Evolutionary conservation across 2,888 invertebrate genomes (phyloP).

Genomic region (Psylliodes chrysocephalus): DNA sequence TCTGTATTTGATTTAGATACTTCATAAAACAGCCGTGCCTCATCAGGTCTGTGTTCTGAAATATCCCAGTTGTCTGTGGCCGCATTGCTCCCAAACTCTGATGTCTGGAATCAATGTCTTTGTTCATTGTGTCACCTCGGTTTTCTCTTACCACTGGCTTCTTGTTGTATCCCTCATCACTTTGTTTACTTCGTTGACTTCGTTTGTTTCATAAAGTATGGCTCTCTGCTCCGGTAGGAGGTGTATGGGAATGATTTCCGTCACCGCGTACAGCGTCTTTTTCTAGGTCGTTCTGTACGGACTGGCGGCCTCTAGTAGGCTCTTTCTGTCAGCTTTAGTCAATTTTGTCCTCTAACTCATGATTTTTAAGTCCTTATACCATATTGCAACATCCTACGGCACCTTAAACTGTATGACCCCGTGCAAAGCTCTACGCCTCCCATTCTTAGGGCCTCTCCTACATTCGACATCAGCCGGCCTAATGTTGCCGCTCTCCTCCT

Average conservation of each 20-base stretch:
- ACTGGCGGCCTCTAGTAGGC: neutral
- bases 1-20: neutral
- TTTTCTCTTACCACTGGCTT: neutral
- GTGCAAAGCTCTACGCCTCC: constrained; percentile 20
- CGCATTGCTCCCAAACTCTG: too few species aligned
- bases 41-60: neutral
- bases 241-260: too few species aligned
- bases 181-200: neutral
- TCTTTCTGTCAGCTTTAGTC: neutral
- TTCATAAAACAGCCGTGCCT: neutral
- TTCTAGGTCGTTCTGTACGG: neutral
- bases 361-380: constrained; percentile 9
- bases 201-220: neutral
- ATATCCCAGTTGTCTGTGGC: neutral
- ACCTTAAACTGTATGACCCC: constrained; percentile 29
- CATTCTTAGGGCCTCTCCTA: constrained; percentile 26
- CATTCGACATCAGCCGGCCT: constrained; percentile 44
- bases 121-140: neutral
- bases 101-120: neutral
- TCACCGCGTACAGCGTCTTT: neutral
- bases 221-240: too few species aligned
- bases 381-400: constrained; percentile 37
- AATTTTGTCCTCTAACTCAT: neutral
- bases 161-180: neutral
- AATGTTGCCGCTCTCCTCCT: constrained; percentile 34